phyloP scores from a whole-genome alignment of 2,797 vertebrate species.

The Hipposideros larvatus region DNA sequence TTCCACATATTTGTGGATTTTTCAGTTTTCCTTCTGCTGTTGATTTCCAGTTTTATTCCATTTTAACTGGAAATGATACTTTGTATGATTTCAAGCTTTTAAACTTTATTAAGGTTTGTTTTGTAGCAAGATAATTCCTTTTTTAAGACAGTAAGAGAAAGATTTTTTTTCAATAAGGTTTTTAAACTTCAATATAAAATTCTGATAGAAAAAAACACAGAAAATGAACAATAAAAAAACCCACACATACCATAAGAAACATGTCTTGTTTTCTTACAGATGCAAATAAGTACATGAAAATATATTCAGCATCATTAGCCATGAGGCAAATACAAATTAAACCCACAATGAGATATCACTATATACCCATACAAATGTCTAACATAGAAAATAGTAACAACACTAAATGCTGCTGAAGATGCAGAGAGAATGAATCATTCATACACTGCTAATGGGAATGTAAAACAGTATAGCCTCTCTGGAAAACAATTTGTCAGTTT shows the following conservation, averaged over 20 bases:
- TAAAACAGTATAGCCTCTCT: background rate
- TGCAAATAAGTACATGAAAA: conserved; percentile 37
- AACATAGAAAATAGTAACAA: conserved; percentile 37
- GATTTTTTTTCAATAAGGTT: background rate
- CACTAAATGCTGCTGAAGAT: background rate
- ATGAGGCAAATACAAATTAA: background rate
- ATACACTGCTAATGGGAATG: background rate
- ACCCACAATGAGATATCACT: background rate
- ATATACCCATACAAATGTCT: background rate
- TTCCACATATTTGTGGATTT: background rate
- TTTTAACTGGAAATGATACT: conserved; percentile 3
- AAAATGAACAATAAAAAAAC: background rate
- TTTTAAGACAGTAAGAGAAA: background rate
- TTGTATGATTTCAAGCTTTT: background rate
- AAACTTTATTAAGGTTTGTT: background rate
- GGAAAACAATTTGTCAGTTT: background rate
- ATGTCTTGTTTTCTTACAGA: background rate
- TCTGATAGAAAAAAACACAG: background rate
- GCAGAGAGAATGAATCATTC: background rate
- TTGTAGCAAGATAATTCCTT: background rate
- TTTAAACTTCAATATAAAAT: conserved; percentile 35
- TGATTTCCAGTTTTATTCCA: conserved; percentile 28
- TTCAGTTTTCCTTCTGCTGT: background rate
- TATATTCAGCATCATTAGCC: background rate
- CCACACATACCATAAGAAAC: background rate